These are phyloP conservation scores for Adelphocoris suturalis DNA, from an alignment of 2,888 invertebrate genomes.

Conservation along the genomic window DNA sequence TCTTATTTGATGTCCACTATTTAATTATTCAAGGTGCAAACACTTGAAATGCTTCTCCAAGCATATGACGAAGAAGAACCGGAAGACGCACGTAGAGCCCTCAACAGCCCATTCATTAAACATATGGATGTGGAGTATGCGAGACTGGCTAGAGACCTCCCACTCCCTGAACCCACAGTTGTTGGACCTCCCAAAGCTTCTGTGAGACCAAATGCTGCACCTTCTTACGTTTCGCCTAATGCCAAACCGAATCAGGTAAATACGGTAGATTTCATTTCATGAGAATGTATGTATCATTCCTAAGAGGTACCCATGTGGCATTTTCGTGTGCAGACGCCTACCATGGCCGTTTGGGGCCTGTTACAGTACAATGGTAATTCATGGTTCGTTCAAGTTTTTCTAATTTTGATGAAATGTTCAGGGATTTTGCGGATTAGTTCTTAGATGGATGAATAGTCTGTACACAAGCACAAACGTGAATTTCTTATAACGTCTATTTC, in stretches of 20 bases:
- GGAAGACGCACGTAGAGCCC: slow-evolving; percentile 86
- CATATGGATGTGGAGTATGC: slow-evolving; percentile 96
- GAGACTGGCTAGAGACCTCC: slow-evolving; percentile 85
- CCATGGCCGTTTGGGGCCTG: no score
- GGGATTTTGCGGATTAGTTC: not conserved
- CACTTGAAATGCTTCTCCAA: slow-evolving; percentile 87
- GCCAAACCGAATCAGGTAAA: slow-evolving; percentile 74
- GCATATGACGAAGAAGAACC: slow-evolving; percentile 94
- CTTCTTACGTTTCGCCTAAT: slow-evolving; percentile 83
- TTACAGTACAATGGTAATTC: no score
- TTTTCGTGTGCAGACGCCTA: no score
- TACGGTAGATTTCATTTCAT: no score
- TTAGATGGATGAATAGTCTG: not conserved
- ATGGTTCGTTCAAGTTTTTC: no score
- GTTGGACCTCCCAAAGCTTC: slow-evolving; percentile 81
- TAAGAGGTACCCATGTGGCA: no score
- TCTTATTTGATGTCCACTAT: no score
- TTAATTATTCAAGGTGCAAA: slow-evolving; percentile 81
- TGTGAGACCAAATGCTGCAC: slow-evolving; percentile 85
- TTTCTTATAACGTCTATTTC: no score
- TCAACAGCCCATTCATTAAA: slow-evolving; percentile 90
- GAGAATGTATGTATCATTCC: no score
- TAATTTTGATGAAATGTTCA: no score
- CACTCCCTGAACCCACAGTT: slow-evolving; percentile 82
- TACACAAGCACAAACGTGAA: no score